These are phyloP conservation scores for Serripes groenlandicus DNA, from an alignment of 2,888 invertebrate genomes.

Conservation along the genomic window DNA sequence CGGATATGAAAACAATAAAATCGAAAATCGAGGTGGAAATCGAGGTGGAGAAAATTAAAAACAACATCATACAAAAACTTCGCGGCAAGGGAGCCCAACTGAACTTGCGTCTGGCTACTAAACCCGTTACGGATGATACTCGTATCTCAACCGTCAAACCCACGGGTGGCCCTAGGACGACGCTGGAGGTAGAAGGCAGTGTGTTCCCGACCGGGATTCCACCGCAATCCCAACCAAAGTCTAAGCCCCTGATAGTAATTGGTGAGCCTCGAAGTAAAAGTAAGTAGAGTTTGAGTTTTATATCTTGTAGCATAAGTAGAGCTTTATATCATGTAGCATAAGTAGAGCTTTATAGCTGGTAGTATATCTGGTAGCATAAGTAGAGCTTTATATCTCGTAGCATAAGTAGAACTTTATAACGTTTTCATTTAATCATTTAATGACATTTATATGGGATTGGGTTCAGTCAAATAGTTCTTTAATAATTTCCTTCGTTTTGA, in stretches of 20 bases:
- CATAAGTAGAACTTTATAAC: no score
- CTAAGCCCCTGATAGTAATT: constrained; percentile 11
- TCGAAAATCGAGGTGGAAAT: constrained; percentile 16
- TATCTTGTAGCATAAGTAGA: no score
- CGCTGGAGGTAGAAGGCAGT: not conserved
- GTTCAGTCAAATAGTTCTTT: no score
- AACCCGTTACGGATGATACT: not conserved
- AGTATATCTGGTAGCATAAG: no score
- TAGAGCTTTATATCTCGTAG: no score
- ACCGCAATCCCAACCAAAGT: not conserved
- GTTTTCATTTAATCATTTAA: no score
- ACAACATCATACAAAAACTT: not conserved
- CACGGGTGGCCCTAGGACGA: not conserved
- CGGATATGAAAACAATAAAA: constrained; percentile 8
- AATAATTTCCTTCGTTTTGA: no score
- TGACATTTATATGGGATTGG: no score
- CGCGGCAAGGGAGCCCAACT: not conserved
- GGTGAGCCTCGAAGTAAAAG: constrained; percentile 12
- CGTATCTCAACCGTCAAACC: not conserved
- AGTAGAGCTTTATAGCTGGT: no score
- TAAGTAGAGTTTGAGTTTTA: no score
- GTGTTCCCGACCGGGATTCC: not conserved
- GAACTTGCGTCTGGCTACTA: not conserved
- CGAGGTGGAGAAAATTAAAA: constrained; percentile 18
- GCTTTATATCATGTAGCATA: no score